Percentiles rank a stretch among this genome's conserved stretches.
Evolutionary conservation across 2,797 vertebrate genomes (phyloP).

Genomic region (Pseudochirops corinnae): DNA sequence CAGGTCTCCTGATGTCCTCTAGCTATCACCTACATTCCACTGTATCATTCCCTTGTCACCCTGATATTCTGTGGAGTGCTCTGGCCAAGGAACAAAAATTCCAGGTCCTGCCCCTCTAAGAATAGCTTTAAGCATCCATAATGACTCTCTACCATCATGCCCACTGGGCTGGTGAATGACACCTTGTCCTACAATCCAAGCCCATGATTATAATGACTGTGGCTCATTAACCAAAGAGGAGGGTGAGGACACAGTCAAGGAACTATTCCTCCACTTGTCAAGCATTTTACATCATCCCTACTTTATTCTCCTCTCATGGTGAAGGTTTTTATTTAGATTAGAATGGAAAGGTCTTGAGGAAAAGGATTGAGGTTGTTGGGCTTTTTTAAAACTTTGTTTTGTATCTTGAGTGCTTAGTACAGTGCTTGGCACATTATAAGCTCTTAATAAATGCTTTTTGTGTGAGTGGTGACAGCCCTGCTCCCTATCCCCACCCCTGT

Average conservation of each 20-base stretch:
- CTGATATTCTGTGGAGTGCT: neutral
- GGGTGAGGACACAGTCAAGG: neutral
- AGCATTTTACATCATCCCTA: neutral
- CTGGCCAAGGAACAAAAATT: neutral
- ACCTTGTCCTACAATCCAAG: neutral
- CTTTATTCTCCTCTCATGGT: neutral
- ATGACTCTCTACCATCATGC: neutral
- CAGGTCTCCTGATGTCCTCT: neutral
- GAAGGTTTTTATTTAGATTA: neutral
- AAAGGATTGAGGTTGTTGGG: neutral
- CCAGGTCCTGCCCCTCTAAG: neutral
- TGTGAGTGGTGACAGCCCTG: neutral
- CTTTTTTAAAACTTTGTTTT: neutral
- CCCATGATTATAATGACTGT: neutral
- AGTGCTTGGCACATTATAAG: neutral
- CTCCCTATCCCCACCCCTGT: neutral
- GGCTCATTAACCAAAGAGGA: neutral
- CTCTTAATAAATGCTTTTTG: neutral
- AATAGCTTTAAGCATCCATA: neutral
- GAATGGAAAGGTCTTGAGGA: neutral
- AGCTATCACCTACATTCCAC: neutral
- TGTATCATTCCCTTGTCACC: neutral
- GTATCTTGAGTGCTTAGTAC: neutral
- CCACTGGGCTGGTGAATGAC: neutral
- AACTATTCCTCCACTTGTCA: neutral